Conservation (phyloP, 2,888 invertebrate species). For the Phymatocera aterrima region DNA sequence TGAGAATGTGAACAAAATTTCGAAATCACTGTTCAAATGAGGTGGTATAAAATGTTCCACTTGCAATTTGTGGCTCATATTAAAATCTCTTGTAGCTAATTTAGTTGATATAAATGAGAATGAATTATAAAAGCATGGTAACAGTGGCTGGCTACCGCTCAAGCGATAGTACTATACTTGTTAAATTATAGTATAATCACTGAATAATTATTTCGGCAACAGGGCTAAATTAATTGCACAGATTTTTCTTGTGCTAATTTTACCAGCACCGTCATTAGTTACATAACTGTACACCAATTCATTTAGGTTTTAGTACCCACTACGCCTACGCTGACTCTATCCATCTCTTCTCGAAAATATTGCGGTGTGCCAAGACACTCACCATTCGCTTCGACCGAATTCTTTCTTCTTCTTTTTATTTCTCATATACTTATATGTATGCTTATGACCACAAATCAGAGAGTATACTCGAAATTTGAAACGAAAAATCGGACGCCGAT, state of each 20-base stretch:
- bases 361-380: too few relatives aligned
- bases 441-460: too few relatives aligned
- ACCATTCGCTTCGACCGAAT: background rate
- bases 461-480: too few relatives aligned
- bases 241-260: constrained; percentile 22
- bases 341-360: constrained; percentile 10
- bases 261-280: constrained; percentile 24
- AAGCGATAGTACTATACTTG: constrained; percentile 4
- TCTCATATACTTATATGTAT: too few relatives aligned
- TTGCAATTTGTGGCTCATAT: too few relatives aligned
- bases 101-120: background rate
- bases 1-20: too few relatives aligned
- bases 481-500: too few relatives aligned
- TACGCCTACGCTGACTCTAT: background rate
- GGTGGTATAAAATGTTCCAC: too few relatives aligned
- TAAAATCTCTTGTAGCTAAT: background rate
- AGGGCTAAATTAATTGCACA: constrained; percentile 25
- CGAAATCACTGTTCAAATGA: too few relatives aligned
- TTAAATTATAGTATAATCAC: constrained; percentile 19
- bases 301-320: constrained; percentile 21
- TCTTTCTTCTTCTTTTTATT: background rate
- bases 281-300: constrained; percentile 4
- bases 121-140: constrained; percentile 20
- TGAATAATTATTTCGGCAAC: constrained; percentile 36
- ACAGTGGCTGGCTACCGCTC: constrained; percentile 4